phyloP scores from a whole-genome alignment of 2,797 vertebrate species.

The Sparidentex hasta region DNA sequence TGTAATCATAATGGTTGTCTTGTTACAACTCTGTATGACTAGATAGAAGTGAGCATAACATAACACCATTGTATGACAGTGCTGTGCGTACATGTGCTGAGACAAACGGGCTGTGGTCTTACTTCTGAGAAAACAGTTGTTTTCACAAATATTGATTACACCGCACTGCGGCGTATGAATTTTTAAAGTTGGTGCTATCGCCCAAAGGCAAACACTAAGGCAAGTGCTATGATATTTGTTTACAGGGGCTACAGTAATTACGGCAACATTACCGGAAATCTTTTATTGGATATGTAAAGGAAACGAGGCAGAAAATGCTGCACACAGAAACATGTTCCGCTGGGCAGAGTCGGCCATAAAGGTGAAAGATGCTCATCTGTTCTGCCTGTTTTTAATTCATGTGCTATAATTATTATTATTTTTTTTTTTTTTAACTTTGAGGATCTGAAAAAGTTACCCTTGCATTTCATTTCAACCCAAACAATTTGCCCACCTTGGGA shows the following conservation, averaged over 20 bases:
- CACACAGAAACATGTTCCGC: background rate
- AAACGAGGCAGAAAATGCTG: too few relatives aligned
- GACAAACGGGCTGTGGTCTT: conserved; percentile 14
- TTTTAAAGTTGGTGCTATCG: conserved; percentile 53
- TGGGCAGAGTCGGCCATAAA: background rate
- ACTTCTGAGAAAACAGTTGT: conserved; percentile 23
- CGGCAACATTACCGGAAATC: conserved; percentile 32
- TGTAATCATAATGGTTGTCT: background rate
- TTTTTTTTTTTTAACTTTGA: conserved; percentile 8
- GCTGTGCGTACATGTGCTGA: conserved; percentile 6
- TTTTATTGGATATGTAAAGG: background rate
- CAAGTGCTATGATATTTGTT: conserved; percentile 47
- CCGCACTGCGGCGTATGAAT: conserved; percentile 49
- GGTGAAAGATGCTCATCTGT: conserved; percentile 19
- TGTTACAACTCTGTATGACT: background rate
- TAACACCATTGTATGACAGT: too few relatives aligned
- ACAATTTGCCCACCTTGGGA: background rate
- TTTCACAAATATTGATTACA: conserved; percentile 50
- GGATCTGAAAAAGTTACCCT: conserved; percentile 16
- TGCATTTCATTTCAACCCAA: background rate
- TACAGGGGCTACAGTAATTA: conserved; percentile 46
- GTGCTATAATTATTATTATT: too few relatives aligned
- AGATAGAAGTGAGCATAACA: conserved; percentile 12
- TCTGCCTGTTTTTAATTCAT: background rate
- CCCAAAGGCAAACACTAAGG: conserved; percentile 49